Percentiles rank a stretch among this genome's conserved stretches.
Conservation (phyloP, 2,113 vertebrate species). For the Sminthopsis crassicaudata region DNA sequence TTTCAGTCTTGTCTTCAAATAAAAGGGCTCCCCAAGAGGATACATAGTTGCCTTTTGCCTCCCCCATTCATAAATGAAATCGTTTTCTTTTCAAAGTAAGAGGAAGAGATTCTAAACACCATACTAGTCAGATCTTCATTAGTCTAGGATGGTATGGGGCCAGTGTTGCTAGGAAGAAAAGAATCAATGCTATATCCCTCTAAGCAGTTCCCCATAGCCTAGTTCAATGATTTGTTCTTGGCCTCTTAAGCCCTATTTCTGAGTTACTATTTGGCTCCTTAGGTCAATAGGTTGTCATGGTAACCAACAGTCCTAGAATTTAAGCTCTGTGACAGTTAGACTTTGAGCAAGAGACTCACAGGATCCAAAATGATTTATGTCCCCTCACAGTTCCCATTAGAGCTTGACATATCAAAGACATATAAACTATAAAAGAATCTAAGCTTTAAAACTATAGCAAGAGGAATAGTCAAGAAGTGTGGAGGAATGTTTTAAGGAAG, state of each 20-base stretch:
- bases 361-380: conserved; percentile 21
- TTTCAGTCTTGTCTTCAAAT: background rate
- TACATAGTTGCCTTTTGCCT: background rate
- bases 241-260: background rate
- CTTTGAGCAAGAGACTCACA: background rate
- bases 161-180: background rate
- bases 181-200: background rate
- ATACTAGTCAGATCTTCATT: background rate
- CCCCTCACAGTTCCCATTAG: background rate
- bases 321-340: conserved; percentile 48
- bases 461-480: background rate
- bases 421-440: background rate
- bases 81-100: background rate
- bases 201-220: background rate
- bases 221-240: background rate
- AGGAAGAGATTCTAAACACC: background rate
- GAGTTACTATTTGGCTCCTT: background rate
- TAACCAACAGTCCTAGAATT: conserved; percentile 61
- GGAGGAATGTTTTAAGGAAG: background rate
- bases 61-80: background rate
- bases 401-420: background rate
- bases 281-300: conserved; percentile 28
- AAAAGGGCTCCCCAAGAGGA: background rate
- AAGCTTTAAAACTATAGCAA: background rate
- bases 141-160: background rate